Conservation (phyloP, 2,888 invertebrate species). For the Vanessa cardui region DNA sequence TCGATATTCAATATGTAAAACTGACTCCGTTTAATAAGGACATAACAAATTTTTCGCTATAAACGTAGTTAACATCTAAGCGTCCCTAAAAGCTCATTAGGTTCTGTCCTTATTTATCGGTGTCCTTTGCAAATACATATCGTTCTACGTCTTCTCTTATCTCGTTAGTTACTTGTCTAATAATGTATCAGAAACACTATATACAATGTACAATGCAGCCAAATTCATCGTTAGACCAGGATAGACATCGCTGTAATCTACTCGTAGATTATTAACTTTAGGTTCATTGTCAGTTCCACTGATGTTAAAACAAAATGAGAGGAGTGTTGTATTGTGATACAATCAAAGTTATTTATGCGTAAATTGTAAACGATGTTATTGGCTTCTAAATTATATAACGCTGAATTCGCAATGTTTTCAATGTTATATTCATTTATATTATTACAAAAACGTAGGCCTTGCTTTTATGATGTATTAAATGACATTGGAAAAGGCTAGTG, state of each 20-base stretch:
- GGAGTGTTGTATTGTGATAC: conserved; percentile 48
- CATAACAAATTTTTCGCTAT: conserved; percentile 16
- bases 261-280: neutral
- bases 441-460: conserved; percentile 71
- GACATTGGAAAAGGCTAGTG: conserved; percentile 81
- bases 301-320: conserved; percentile 40
- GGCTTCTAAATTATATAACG: conserved; percentile 43
- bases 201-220: conserved; percentile 11
- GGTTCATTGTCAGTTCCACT: conserved; percentile 12
- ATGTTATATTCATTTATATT: conserved; percentile 53
- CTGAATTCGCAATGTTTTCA: conserved; percentile 48
- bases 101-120: conserved; percentile 53
- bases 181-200: conserved; percentile 37
- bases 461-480: conserved; percentile 73
- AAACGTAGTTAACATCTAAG: neutral
- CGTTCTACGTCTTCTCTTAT: conserved; percentile 69
- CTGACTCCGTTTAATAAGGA: conserved; percentile 55
- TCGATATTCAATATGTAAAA: conserved; percentile 54
- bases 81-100: neutral
- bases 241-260: neutral
- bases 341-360: conserved; percentile 34
- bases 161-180: conserved; percentile 47
- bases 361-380: conserved; percentile 41
- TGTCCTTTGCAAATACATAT: conserved; percentile 71
- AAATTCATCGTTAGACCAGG: conserved; percentile 18